Evolutionary conservation across 2,113 vertebrate genomes (phyloP), one percentile per base, ranked within the genome.

Genomic region (Percina caprodes): DNA sequence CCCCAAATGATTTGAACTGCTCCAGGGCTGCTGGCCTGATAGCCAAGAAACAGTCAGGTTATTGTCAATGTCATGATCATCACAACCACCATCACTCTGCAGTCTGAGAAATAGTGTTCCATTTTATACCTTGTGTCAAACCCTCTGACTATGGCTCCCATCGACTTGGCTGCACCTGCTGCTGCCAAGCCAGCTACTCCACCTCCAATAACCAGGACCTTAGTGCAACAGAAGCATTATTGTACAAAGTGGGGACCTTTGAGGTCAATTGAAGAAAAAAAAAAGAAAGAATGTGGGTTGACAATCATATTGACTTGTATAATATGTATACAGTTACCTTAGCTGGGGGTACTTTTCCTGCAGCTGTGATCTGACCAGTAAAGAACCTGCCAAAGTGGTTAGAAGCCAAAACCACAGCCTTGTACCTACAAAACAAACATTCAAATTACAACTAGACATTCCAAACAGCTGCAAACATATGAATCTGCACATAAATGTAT

Each of bases 91-190:
- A 72, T 30, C 26, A 77, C 19, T 51, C 42, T 62, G 48, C 13
- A 18, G n/a, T 14, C 19, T 45, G 0, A 49, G 14, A 51, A 14
- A 8, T 15, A 5, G 16, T 26, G 23, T 5, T n/a, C 9, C 7
- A 24, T 67, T 68, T 39, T 0, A 33, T 89, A 96, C 95, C 95
- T 94, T 35, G 93, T 95, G 82, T 96, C 95, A 93, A 96, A 96
- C 65, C 95, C 95, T 84, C 93, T 86, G 54, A 97, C 95, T 24
- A 95, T 93, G 89, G 96, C 95, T 88, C 94, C 95, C 94, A 96
- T 96, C 2, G 95, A 95, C 92, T 96, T 97, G 67, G 95, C 96
- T 86, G 96, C 91, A 76, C 95, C 96, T 55, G 96, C 95, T 75
- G 95, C 95, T 73, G 95, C 93, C 72, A 97, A 89, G 83, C 96